Evolutionary conservation across 2,113 vertebrate species (phyloP).

Genomic region (Tragelaphus imberbis): DNA sequence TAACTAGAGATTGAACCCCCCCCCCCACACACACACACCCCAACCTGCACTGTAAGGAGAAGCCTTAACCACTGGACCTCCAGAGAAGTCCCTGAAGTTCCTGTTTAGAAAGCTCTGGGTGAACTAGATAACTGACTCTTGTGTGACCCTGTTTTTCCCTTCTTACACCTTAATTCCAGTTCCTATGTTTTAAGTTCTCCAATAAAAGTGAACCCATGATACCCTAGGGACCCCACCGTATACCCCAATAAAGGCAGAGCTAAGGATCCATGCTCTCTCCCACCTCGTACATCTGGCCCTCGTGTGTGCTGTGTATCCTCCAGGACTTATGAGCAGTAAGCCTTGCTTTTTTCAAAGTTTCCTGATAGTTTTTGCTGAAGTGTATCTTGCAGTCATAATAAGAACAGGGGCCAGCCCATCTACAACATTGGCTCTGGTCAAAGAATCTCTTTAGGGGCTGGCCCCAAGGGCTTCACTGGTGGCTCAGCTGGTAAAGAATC

Average conservation of each 20-base stretch:
- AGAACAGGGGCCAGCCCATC: neutral
- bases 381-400: too few species aligned
- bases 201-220: neutral
- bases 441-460: neutral
- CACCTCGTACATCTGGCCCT: neutral
- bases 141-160: neutral
- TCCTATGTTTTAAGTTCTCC: neutral
- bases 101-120: neutral
- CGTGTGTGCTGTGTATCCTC: neutral
- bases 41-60: neutral
- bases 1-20: neutral
- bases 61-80: neutral
- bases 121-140: neutral
- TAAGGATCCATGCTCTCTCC: neutral
- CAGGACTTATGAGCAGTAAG: neutral
- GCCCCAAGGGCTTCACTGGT: neutral
- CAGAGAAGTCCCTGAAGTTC: neutral
- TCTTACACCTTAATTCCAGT: neutral
- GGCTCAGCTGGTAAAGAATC: neutral
- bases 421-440: too few species aligned
- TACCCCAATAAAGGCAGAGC: neutral
- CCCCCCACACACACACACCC: fast-evolving
- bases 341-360: neutral
- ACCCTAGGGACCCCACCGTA: too few species aligned
- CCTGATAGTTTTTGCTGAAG: neutral